Evolutionary conservation across 2,888 invertebrate genomes (phyloP).

Genomic region (Ormyrus thymus): DNA sequence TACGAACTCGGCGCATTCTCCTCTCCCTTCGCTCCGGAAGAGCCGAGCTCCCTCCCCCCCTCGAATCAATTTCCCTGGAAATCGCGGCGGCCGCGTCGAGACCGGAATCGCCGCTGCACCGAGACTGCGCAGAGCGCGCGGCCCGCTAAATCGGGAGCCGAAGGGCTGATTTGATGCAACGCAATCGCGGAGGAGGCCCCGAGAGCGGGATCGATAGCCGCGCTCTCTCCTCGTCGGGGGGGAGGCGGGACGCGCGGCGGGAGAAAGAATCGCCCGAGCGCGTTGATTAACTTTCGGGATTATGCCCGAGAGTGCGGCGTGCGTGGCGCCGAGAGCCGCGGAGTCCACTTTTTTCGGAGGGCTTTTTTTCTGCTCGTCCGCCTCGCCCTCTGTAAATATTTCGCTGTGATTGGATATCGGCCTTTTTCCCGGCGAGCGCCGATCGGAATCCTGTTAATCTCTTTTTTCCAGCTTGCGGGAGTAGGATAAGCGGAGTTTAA

Average conservation of each 20-base stretch:
- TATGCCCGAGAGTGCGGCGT: conserved; percentile 12
- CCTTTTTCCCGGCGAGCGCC: not conserved
- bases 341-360: not conserved
- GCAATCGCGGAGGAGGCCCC: conserved; percentile 8
- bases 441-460: not conserved
- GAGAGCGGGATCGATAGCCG: conserved; percentile 51
- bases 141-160: conserved; percentile 23
- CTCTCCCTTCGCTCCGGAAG: not conserved
- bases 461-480: not conserved
- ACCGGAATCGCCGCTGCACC: not conserved
- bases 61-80: conserved; percentile 56
- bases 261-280: conserved; percentile 50
- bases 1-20: not conserved
- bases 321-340: too few relatives aligned
- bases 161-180: conserved; percentile 52
- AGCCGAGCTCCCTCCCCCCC: too few relatives aligned
- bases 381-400: conserved; percentile 12
- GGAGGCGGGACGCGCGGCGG: not conserved
- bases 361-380: not conserved
- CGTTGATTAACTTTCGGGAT: conserved; percentile 55
- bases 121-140: conserved; percentile 36
- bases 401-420: not conserved
- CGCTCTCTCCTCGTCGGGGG: not conserved
- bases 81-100: conserved; percentile 25
- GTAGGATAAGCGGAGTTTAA: not conserved